Base-by-base conservation (phyloP, 2,113 vertebrate species). In the Microcebus jonahi region DNA sequence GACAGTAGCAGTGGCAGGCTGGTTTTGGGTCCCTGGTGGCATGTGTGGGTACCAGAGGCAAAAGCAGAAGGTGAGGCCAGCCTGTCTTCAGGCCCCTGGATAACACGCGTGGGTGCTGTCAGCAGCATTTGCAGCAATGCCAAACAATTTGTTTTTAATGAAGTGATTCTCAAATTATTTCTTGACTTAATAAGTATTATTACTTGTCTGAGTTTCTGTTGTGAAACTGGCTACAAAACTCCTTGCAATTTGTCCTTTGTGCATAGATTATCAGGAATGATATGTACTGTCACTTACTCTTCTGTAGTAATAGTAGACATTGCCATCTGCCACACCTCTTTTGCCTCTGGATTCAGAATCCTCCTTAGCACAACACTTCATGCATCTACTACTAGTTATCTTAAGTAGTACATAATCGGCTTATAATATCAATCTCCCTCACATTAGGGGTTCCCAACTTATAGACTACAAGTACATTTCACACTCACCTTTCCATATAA, bases 101-200 rank as follows among this genome's bases (percentile, higher is more conserved):
- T 42, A 39, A 27, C 39, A 45, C 4, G 70, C 39, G 12, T 14
- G 70, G 21, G 36, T 42, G 36, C 36, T 42, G 11, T 23, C 31
- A 34, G 34, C 34, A 67, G 70, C 23, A 42, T 20, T 70, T n/a
- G 68, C n/a, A 39, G 68, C 68, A 70, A n/a, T 73, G 70, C 73
- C 42, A 45, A 76, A 9, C 14, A 63, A 63, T 73, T 42, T 42
- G n/a, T 34, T 45, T 79, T 77, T 27, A n/a, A 93, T 27, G 31
- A 94, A 86, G 68, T 89, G 59, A 71, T 59, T 90, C 61, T 92
- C 76, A 45, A 88, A 70, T 89, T 77, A 29, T 86, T 88, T 92
- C 39, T 82, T 89, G 53, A 39, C 76, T 86, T 95, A 80, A 95
- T 65, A 94, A 67, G 27, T 91, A 84, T 48, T 86, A 21, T 61